phyloP scores from a whole-genome alignment of 2,888 invertebrate species.

The Cetonia aurata region DNA sequence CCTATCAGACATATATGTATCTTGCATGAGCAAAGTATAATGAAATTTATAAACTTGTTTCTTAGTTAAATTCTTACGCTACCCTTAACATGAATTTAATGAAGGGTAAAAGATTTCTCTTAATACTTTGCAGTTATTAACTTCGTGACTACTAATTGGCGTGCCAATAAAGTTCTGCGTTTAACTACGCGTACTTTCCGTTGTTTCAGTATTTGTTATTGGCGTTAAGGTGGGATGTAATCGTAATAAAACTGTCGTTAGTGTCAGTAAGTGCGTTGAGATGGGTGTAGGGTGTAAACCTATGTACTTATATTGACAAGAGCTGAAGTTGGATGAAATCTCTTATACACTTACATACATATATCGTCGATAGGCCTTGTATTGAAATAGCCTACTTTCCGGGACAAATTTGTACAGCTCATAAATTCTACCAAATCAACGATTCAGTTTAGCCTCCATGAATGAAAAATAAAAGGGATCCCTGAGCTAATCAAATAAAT shows the following conservation, averaged over 20 bases:
- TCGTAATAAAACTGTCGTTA: conserved; percentile 5
- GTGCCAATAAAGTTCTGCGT: no score
- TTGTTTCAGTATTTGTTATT: background rate
- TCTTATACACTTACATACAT: background rate
- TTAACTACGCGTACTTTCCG: background rate
- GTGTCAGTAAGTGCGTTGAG: background rate
- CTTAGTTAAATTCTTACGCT: no score
- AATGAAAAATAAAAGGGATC: no score
- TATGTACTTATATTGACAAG: background rate
- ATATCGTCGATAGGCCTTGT: conserved; percentile 6
- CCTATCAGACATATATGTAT: background rate
- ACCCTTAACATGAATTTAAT: no score
- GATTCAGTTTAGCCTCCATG: no score
- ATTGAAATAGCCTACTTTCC: conserved; percentile 5
- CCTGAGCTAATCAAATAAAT: no score
- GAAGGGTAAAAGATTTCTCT: no score
- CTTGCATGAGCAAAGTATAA: background rate
- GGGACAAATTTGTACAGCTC: conserved; percentile 11
- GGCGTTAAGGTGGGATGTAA: background rate
- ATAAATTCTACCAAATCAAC: background rate
- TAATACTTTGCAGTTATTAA: background rate
- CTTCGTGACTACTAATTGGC: no score
- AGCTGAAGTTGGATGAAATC: background rate
- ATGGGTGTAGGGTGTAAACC: no score
- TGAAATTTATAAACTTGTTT: no score